A percentile compares a stretch with the other conserved stretches of the same genome.
phyloP scores from a whole-genome alignment of 2,113 vertebrate species.

The Gavia stellata region DNA sequence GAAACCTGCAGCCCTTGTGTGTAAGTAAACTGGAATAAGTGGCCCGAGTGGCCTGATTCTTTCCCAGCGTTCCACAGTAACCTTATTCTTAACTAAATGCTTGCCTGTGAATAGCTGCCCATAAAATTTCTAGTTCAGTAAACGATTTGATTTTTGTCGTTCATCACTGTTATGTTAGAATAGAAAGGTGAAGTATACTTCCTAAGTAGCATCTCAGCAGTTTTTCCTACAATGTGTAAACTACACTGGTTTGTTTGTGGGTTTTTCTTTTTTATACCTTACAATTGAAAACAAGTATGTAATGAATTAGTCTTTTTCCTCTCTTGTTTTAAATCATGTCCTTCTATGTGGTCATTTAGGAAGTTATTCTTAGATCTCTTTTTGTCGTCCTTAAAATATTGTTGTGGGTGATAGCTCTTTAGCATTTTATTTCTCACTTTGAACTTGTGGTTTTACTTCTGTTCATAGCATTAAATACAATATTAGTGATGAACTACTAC shows the following conservation, averaged over 20 bases:
- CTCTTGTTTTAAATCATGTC: background rate
- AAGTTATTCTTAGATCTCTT: background rate
- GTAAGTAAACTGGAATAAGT: background rate
- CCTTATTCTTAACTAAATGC: background rate
- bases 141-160: background rate
- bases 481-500: background rate
- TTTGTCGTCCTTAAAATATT: background rate
- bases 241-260: background rate
- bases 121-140: background rate
- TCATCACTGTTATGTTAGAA: background rate
- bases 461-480: background rate
- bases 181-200: background rate
- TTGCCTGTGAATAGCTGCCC: background rate
- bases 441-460: background rate
- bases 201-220: background rate
- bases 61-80: background rate
- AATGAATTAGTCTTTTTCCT: background rate
- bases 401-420: background rate
- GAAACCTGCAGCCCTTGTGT: background rate
- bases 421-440: background rate
- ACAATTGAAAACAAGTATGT: background rate
- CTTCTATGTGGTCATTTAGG: background rate
- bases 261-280: background rate
- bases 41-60: background rate
- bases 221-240: background rate